phyloP scores from a whole-genome alignment of 1,140 invertebrate species.

The Drosophila teissieri region DNA sequence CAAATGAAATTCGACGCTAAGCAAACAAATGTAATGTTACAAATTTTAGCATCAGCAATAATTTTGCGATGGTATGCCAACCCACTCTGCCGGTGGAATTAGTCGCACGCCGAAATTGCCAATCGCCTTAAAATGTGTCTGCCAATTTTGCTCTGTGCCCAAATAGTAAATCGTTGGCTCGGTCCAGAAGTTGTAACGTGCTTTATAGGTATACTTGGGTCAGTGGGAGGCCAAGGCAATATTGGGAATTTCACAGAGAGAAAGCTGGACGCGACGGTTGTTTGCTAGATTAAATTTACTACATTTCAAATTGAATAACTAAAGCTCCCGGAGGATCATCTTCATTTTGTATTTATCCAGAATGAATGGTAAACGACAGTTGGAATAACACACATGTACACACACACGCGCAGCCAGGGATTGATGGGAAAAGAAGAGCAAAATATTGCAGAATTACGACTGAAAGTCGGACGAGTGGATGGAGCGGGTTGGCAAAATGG shows the following conservation, averaged over 20 bases:
- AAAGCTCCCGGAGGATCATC: constrained; percentile 82
- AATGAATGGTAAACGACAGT: constrained; percentile 81
- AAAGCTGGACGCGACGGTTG: constrained; percentile 29
- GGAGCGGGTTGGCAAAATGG: constrained; percentile 3
- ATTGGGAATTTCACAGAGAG: constrained; percentile 17
- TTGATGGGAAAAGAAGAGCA: constrained; percentile 67
- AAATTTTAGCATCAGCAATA: too few species aligned
- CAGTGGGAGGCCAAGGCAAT: constrained; percentile 15
- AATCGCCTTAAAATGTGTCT: background rate
- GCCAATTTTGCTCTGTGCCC: background rate
- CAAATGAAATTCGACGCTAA: too few species aligned
- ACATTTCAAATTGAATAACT: constrained; percentile 83
- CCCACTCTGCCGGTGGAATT: too few species aligned
- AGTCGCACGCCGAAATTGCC: too few species aligned
- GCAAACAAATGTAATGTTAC: too few species aligned
- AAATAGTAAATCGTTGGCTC: constrained; percentile 58
- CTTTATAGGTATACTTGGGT: constrained; percentile 43
- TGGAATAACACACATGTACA: constrained; percentile 60
- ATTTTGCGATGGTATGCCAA: too few species aligned
- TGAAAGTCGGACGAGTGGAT: constrained; percentile 9
- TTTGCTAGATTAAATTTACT: constrained; percentile 81
- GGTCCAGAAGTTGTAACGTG: constrained; percentile 53
- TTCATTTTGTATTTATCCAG: constrained; percentile 83
- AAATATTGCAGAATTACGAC: constrained; percentile 74
- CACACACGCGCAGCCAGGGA: constrained; percentile 19